Conservation (phyloP, 1,140 invertebrate species). For the Aporrectodea caliginosa region DNA sequence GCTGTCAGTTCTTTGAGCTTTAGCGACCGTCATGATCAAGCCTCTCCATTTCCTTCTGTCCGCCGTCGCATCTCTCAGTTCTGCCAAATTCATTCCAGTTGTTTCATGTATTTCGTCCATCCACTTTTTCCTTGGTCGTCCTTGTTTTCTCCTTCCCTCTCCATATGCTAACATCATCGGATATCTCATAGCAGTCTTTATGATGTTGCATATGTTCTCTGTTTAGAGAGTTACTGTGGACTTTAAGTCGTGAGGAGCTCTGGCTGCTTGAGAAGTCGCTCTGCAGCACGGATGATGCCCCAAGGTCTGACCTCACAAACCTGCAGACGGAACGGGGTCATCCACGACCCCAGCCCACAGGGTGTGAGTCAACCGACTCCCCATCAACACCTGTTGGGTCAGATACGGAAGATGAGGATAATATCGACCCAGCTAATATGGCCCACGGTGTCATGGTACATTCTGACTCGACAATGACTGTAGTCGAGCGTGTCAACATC, state of each 20-base stretch:
- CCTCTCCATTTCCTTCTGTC: too few relatives aligned
- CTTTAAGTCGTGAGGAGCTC: constrained; percentile 76
- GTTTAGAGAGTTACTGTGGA: constrained; percentile 76
- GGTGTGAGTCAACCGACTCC: constrained; percentile 2
- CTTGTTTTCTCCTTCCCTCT: too few relatives aligned
- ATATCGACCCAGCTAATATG: constrained; percentile 60
- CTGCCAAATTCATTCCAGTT: too few relatives aligned
- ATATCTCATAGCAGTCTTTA: background rate
- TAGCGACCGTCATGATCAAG: too few relatives aligned
- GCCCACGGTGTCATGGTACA: constrained; percentile 69
- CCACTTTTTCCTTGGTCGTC: too few relatives aligned
- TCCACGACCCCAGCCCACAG: background rate
- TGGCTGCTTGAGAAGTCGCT: constrained; percentile 78
- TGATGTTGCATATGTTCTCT: constrained; percentile 6
- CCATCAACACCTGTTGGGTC: background rate
- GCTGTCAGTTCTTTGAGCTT: too few relatives aligned
- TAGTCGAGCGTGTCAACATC: background rate
- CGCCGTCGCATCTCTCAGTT: too few relatives aligned
- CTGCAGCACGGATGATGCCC: constrained; percentile 77
- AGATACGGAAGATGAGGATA: constrained; percentile 26
- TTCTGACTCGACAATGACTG: constrained; percentile 43
- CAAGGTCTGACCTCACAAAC: background rate
- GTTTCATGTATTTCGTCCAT: too few relatives aligned
- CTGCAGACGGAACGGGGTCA: background rate
- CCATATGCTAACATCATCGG: too few relatives aligned